Evolutionary conservation across 2,888 invertebrate species (phyloP).

Genomic region (Noctuana brunneofusca): DNA sequence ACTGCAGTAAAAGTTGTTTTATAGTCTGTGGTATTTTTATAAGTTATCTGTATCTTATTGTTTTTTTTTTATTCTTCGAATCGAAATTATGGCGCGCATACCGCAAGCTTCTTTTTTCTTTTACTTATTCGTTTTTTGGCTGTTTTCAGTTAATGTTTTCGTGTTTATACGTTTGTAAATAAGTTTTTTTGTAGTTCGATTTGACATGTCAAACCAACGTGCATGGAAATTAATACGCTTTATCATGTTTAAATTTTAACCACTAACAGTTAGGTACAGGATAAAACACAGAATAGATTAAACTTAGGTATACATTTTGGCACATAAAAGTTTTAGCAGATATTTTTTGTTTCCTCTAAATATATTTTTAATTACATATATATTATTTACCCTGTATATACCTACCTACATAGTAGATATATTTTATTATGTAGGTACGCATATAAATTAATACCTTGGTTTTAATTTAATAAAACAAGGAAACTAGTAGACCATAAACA

Average conservation of each 20-base stretch:
- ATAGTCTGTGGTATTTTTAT: slow-evolving; percentile 23
- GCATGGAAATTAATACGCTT: slow-evolving; percentile 28
- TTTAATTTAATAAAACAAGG: too few relatives aligned
- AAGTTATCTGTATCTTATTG: slow-evolving; percentile 37
- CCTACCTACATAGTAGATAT: too few relatives aligned
- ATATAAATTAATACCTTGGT: too few relatives aligned
- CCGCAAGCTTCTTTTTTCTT: slow-evolving; percentile 27
- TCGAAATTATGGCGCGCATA: slow-evolving; percentile 5
- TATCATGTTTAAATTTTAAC: slow-evolving; percentile 15
- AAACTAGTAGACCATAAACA: too few relatives aligned
- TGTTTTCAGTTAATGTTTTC: slow-evolving; percentile 13
- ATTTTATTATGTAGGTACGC: too few relatives aligned
- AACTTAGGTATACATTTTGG: not conserved
- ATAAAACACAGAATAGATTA: not conserved
- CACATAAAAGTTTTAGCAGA: too few relatives aligned
- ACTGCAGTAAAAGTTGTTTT: slow-evolving; percentile 29
- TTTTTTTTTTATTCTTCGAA: slow-evolving; percentile 31
- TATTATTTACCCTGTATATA: too few relatives aligned
- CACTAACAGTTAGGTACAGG: slow-evolving; percentile 8
- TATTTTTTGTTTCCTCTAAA: too few relatives aligned
- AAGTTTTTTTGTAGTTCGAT: slow-evolving; percentile 26
- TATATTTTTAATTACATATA: too few relatives aligned
- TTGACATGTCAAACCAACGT: slow-evolving; percentile 10
- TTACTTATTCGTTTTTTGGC: slow-evolving; percentile 14
- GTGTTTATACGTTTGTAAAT: slow-evolving; percentile 19